Evolutionary conservation across 2,888 invertebrate species (phyloP).

Genomic region (Seira sanloemensis): DNA sequence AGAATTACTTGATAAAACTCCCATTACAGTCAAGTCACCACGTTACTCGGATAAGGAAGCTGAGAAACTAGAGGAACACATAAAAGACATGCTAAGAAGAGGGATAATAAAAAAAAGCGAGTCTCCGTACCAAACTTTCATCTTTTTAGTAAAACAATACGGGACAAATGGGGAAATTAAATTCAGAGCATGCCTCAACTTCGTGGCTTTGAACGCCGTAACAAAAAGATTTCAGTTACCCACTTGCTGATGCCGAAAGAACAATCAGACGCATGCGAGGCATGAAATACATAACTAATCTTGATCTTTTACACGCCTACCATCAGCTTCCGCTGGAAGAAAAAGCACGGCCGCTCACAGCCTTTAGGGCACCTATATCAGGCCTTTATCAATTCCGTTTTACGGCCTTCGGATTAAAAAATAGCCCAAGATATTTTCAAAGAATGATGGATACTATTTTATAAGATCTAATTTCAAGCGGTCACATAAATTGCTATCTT

Average conservation of each 20-base stretch:
- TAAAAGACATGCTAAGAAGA: not conserved
- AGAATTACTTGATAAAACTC: not conserved
- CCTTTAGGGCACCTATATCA: not conserved
- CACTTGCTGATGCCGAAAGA: not conserved
- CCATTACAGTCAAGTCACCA: not conserved
- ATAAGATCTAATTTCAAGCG: constrained; percentile 1
- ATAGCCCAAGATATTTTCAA: not conserved
- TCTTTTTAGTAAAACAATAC: not conserved
- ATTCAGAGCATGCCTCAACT: not conserved
- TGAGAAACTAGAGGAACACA: not conserved
- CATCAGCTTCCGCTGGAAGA: not conserved
- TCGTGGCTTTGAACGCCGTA: not conserved
- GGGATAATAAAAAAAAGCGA: not conserved
- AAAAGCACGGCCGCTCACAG: not conserved
- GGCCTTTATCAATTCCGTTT: not conserved
- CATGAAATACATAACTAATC: not conserved
- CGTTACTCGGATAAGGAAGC: not conserved
- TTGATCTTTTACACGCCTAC: not conserved
- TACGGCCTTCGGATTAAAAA: not conserved
- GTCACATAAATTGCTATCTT: not conserved
- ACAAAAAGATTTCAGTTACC: not conserved
- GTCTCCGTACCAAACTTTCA: not conserved
- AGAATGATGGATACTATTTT: not conserved
- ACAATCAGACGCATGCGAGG: not conserved
- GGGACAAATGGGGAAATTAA: not conserved